A percentile compares a stretch with the other conserved stretches of the same genome.
Evolutionary conservation across 2,113 vertebrate genomes (phyloP).

Genomic region (Lepisosteus oculatus): DNA sequence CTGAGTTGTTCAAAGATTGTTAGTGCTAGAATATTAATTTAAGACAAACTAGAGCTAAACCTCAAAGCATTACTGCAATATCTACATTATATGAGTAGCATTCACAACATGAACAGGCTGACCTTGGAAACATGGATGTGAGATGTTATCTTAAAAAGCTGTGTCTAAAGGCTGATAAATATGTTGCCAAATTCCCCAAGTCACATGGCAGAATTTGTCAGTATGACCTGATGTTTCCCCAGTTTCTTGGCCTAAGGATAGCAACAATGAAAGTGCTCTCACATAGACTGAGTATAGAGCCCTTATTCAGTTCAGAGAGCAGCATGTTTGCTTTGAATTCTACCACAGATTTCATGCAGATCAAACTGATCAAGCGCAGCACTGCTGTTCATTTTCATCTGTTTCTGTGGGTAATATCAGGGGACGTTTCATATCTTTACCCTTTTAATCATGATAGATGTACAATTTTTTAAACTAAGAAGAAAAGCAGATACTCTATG

Average conservation of each 20-base stretch:
- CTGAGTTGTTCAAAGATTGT: too few species aligned
- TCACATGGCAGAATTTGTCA: neutral
- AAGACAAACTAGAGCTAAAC: neutral
- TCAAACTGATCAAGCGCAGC: too few species aligned
- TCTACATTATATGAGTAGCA: neutral
- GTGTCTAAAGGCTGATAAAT: slow-evolving; percentile 1
- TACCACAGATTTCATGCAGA: neutral
- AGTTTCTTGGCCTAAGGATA: neutral
- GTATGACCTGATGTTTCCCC: neutral
- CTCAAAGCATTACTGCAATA: neutral
- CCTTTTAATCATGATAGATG: too few species aligned
- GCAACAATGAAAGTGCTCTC: neutral
- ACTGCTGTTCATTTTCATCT: too few species aligned
- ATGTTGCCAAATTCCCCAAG: neutral
- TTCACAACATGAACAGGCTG: neutral
- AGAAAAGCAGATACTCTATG: too few species aligned
- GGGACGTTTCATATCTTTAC: too few species aligned
- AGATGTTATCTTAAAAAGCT: neutral
- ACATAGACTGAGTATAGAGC: neutral
- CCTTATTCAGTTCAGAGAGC: neutral
- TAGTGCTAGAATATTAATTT: too few species aligned
- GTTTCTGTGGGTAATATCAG: too few species aligned
- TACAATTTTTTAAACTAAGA: too few species aligned
- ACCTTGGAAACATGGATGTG: neutral
- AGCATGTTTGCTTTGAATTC: neutral